Evolutionary conservation across 2,797 vertebrate species (phyloP).

Genomic region (Hybognathus amarus): DNA sequence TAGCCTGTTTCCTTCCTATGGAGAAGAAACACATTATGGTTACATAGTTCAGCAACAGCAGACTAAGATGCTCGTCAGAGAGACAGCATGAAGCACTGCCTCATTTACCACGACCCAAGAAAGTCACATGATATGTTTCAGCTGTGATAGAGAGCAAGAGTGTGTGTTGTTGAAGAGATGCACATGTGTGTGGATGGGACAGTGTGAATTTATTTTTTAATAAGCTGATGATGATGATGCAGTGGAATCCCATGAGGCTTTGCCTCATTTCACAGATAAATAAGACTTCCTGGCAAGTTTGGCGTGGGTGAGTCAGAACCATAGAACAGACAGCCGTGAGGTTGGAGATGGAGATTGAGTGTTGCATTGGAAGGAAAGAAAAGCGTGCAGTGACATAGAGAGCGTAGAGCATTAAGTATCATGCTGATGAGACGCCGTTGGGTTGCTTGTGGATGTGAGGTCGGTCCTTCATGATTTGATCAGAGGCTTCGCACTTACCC

Average conservation of each 20-base stretch:
- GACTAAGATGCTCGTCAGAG: conserved; percentile 41
- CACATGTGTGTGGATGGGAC: conserved; percentile 14
- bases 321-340: conserved; percentile 2
- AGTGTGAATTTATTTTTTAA: conserved; percentile 41
- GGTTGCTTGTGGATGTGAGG: conserved; percentile 14
- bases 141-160: conserved; percentile 44
- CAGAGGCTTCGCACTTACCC: not conserved
- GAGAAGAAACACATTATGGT: conserved; percentile 42
- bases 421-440: not conserved
- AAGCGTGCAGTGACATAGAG: not conserved
- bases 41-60: conserved; percentile 49
- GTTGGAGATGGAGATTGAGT: conserved; percentile 3
- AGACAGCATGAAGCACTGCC: conserved; percentile 44
- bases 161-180: conserved; percentile 39
- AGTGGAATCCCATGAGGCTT: conserved; percentile 19
- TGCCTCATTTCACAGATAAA: conserved; percentile 13
- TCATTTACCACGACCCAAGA: conserved; percentile 48
- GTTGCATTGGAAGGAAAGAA: conserved; percentile 13
- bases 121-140: conserved; percentile 46
- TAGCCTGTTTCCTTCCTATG: conserved; percentile 2
- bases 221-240: conserved; percentile 5
- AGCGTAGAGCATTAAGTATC: not conserved
- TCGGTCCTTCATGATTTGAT: not conserved
- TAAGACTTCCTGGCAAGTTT: conserved; percentile 7
- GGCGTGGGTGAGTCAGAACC: conserved; percentile 3